phyloP scores from a whole-genome alignment of 2,888 invertebrate genomes.

The Chymomyza fuscimana region DNA sequence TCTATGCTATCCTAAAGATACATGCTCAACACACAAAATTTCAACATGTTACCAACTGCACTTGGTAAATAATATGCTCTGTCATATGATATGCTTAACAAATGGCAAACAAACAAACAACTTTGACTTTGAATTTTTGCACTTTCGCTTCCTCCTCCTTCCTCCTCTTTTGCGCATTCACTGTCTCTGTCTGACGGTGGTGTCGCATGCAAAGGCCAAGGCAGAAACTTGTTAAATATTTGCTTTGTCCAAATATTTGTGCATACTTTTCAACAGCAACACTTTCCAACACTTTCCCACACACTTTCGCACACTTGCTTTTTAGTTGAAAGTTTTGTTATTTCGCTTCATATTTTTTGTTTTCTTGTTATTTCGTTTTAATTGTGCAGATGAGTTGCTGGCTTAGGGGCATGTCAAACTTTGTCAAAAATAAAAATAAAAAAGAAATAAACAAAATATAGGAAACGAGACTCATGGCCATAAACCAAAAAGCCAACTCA shows the following conservation, averaged over 20 bases:
- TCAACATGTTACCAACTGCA: not conserved
- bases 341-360: constrained; percentile 9
- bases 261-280: constrained; percentile 49
- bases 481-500: constrained; percentile 36
- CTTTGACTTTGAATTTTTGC: constrained; percentile 68
- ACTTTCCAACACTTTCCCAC: constrained; percentile 39
- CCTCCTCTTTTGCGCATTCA: not conserved
- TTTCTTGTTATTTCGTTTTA: constrained; percentile 55
- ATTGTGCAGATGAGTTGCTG: constrained; percentile 43
- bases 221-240: constrained; percentile 66
- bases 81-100: not conserved
- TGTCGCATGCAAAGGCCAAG: constrained; percentile 53
- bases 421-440: constrained; percentile 13
- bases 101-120: constrained; percentile 45
- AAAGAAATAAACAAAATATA: not conserved
- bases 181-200: not conserved
- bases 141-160: not conserved
- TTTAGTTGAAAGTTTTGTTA: constrained; percentile 24
- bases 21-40: not conserved
- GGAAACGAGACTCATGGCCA: not conserved
- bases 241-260: constrained; percentile 66
- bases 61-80: not conserved
- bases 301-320: constrained; percentile 43
- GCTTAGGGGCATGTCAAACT: constrained; percentile 31
- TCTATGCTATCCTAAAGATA: not conserved